Conservation (phyloP, 2,888 invertebrate species). For the Volucella inanis region DNA sequence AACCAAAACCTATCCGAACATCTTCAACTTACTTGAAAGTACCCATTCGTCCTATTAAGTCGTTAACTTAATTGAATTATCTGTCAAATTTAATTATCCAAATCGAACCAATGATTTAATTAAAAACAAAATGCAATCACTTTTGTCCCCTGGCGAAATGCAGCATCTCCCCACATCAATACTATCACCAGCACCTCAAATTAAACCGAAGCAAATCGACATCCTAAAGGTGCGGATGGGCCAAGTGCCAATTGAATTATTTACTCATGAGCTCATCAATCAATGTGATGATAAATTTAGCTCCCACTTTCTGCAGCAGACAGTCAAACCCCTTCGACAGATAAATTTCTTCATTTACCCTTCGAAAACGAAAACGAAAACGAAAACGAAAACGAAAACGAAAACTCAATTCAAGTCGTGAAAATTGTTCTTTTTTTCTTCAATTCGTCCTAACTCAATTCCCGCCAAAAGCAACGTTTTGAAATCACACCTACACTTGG, state of each 20-base stretch:
- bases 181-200: conserved; percentile 2
- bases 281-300: conserved; percentile 65
- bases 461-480: conserved; percentile 7
- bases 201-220: conserved; percentile 37
- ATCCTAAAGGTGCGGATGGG: conserved; percentile 59
- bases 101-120: conserved; percentile 38
- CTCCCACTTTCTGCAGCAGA: conserved; percentile 44
- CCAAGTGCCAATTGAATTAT: conserved; percentile 72
- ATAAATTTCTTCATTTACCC: conserved; percentile 18
- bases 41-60: neutral
- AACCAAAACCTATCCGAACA: neutral
- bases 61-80: conserved; percentile 23
- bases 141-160: conserved; percentile 22
- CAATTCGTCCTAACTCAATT: neutral
- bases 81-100: conserved; percentile 51
- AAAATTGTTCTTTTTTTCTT: conserved; percentile 6
- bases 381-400: no score
- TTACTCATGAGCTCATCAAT: conserved; percentile 72
- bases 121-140: conserved; percentile 46
- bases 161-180: neutral
- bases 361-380: neutral
- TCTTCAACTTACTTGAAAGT: neutral
- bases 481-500: conserved; percentile 5
- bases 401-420: conserved; percentile 11
- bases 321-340: conserved; percentile 17